Evolutionary conservation across 2,888 invertebrate species (phyloP).

Genomic region (Thereva nobilitata): DNA sequence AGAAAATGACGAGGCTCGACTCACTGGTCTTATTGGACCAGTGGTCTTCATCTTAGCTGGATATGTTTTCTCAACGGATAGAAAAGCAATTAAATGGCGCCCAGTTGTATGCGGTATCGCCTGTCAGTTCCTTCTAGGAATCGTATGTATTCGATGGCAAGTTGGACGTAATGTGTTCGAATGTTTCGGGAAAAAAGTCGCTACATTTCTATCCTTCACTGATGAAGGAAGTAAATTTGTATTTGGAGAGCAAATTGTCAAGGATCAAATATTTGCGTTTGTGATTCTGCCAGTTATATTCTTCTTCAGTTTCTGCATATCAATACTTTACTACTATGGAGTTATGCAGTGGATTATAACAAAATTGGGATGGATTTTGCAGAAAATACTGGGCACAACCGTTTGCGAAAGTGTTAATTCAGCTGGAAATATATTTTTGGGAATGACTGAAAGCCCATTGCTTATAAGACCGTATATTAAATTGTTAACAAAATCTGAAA

Average conservation of each 20-base stretch:
- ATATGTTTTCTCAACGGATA: conserved; percentile 68
- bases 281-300: conserved; percentile 89
- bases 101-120: conserved; percentile 78
- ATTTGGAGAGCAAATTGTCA: conserved; percentile 72
- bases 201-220: conserved; percentile 78
- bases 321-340: conserved; percentile 86
- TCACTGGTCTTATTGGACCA: conserved; percentile 73
- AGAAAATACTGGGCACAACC: conserved; percentile 77
- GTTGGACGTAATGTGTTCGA: conserved; percentile 70
- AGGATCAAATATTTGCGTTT: conserved; percentile 77
- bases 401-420: conserved; percentile 93
- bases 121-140: conserved; percentile 82
- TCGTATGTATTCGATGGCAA: conserved; percentile 84
- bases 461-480: conserved; percentile 84
- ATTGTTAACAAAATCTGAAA: conserved; percentile 83
- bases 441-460: conserved; percentile 90
- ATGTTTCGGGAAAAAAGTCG: conserved; percentile 67
- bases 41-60: conserved; percentile 65
- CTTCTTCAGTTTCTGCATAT: conserved; percentile 90
- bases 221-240: conserved; percentile 82
- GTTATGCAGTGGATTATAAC: conserved; percentile 83
- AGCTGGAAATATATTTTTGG: conserved; percentile 92
- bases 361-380: conserved; percentile 78
- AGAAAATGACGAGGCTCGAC: conserved; percentile 61
- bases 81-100: conserved; percentile 71